Evolutionary conservation across 1,140 invertebrate species (phyloP).

Genomic region (Palaemon carinicauda): DNA sequence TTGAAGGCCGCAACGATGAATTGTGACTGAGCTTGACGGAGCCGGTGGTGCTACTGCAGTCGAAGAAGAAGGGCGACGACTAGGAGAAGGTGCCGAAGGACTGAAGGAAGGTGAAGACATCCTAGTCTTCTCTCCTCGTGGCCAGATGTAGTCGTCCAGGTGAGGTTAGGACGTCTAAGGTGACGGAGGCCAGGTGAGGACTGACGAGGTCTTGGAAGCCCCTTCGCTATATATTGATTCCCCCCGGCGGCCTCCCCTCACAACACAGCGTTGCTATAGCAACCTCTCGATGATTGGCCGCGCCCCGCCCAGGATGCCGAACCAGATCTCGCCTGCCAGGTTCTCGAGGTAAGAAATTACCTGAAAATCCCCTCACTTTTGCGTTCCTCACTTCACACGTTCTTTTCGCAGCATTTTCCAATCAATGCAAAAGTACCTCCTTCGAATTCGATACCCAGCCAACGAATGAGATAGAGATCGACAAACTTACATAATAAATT

Average conservation of each 20-base stretch:
- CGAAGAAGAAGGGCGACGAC: too few relatives aligned
- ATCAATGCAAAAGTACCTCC: too few relatives aligned
- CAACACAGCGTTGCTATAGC: slow-evolving; percentile 20
- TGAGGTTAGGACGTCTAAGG: neutral
- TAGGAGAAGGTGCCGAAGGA: neutral
- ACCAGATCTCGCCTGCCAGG: neutral
- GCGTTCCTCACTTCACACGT: neutral
- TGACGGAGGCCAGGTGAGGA: slow-evolving; percentile 11
- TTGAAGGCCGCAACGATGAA: too few relatives aligned
- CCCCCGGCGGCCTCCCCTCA: slow-evolving; percentile 23
- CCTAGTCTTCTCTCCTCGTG: neutral
- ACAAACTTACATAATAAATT: too few relatives aligned
- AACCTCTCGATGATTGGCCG: slow-evolving; percentile 33
- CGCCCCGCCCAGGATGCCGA: neutral
- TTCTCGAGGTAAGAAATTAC: too few relatives aligned
- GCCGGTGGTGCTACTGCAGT: too few relatives aligned
- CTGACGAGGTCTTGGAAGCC: slow-evolving; percentile 15
- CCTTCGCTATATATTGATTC: slow-evolving; percentile 37
- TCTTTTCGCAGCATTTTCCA: neutral
- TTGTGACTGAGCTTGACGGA: too few relatives aligned
- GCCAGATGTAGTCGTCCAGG: neutral
- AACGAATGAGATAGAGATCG: too few relatives aligned
- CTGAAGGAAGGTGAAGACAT: neutral
- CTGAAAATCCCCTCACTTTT: neutral
- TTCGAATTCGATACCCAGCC: too few relatives aligned